Conservation (phyloP, 2,888 invertebrate species). For the Nomada fabriciana region DNA sequence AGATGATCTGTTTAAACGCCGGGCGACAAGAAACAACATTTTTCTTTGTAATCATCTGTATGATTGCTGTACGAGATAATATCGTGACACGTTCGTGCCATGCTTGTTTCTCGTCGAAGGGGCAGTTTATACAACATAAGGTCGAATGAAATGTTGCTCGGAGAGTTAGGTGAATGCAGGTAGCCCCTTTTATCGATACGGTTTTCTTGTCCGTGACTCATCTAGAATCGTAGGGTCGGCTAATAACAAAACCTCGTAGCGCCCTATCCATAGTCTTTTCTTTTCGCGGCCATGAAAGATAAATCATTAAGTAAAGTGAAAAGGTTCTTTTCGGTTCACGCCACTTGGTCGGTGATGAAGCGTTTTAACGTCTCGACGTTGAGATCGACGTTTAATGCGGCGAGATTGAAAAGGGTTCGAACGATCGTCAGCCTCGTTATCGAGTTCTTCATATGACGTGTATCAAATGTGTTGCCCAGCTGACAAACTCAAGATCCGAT, state of each 20-base stretch:
- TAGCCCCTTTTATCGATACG: slow-evolving; percentile 32
- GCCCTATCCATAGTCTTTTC: slow-evolving; percentile 9
- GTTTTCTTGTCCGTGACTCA: slow-evolving; percentile 50
- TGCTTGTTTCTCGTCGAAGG: neutral
- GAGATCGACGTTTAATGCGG: slow-evolving; percentile 22
- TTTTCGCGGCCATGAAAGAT: slow-evolving; percentile 32
- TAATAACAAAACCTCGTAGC: slow-evolving; percentile 44
- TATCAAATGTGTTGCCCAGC: slow-evolving; percentile 2
- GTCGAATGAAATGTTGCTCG: slow-evolving; percentile 2
- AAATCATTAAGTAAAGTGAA: slow-evolving; percentile 41
- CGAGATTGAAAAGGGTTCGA: slow-evolving; percentile 16
- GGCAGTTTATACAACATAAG: neutral
- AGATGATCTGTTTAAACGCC: slow-evolving; percentile 1
- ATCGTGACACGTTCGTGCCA: slow-evolving; percentile 8
- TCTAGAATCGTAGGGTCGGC: slow-evolving; percentile 48
- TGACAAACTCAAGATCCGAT: neutral
- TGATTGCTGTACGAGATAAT: neutral
- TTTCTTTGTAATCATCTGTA: slow-evolving; percentile 12
- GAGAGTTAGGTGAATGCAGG: neutral
- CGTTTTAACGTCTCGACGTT: slow-evolving; percentile 16
- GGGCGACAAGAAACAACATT: slow-evolving; percentile 23
- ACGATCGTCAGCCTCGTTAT: slow-evolving; percentile 34
- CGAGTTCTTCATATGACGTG: neutral
- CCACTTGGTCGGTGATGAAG: slow-evolving; percentile 22
- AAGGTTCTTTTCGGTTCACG: slow-evolving; percentile 27